Evolutionary conservation across 53 echinoderm and acorn worm species (phyloP), one percentile per base, ranked within the genome.

Genomic region (Apostichopus leukothele): DNA sequence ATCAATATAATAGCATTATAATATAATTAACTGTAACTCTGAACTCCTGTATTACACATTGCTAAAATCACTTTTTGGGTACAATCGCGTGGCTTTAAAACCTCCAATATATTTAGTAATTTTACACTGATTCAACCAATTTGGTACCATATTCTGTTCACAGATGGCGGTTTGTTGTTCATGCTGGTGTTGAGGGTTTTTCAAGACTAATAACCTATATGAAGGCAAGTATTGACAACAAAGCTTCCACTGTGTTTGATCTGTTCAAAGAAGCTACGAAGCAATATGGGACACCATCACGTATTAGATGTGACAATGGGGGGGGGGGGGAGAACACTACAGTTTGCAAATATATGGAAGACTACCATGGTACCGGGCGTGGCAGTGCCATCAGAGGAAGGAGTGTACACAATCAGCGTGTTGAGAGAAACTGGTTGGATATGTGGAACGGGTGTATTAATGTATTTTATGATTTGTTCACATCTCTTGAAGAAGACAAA

Each of bases 391-490:
- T 89, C 14, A 11, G 73, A 52, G 81, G 89, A 39, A 79, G 53
- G 5, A 79, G 80, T 52, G 79, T 79, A 1, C 89, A 89, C 89
- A 89, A 89, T 51, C 89, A 89, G 73, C 51, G 81, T 5, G 71
- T 89, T 1, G 67, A 89, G 19, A 22, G 81, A 7, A 22, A 19
- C 10, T 89, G 89, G 89, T 21, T 79, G 3, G 89, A 89, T 51
- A 66, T 80, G 39, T 89, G 89, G 89, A 89, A 89, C 50, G 81
- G 81, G 0, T 51, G 63, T 16, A 67, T 67, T 8, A 25, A 25
- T 25, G 25, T 25, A 25, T 25, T 25, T 25, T 25, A 25, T 25
- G 25, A 25, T 25, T 25, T 25, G 25, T 25, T 25, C 25, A 25
- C 25, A 25, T 25, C 25, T 25, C 25, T 25, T 25, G 25, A 25